Base-by-base conservation (phyloP, 2,888 invertebrate genomes). In the Blastobasis adustella region DNA sequence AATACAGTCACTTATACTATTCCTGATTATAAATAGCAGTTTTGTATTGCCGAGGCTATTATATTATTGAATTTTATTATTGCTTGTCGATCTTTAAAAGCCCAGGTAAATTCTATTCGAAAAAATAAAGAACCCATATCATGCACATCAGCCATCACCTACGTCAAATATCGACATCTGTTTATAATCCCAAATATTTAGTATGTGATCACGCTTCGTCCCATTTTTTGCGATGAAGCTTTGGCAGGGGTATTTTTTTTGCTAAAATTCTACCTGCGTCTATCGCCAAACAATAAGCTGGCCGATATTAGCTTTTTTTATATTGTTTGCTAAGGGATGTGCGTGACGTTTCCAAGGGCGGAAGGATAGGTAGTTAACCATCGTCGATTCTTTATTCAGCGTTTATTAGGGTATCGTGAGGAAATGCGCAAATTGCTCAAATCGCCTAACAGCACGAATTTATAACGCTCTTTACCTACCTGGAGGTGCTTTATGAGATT, bases 271-370 rank as follows among this genome's bases (percentile, higher is more conserved):
- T 87, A 88, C 87, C 87, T 87, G 86, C 79, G 73, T 71, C 71
- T 72, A 69, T 68, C 71, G 71, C 63, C 65, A 58, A 69, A 84
- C 81, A 85, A 82, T 79, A 69, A 72, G 66, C 65, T 61, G 59
- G 58, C 61, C 63, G 64, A 67, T 69, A 65, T 69, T 71, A 64
- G 62, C 64, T 69, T 76, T 79, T 79, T 79, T 69, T 70, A 65
- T 65, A 70, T 71, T 77, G 68, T 79, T 79, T 79, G 69, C 64
- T 58, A 78, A 80, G 76, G 81, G 81, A 84, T 78, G 78, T 84
- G 82, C 86, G 85, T 85, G 85, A 82, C 75, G 74, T 71, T 76
- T 73, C 74, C 71, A 74, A 75, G 79, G 81, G 82, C 85, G 85
- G 86, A 87, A 87, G 86, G 82, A 85, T 86, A 80, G 79, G 73